Percentiles rank a stretch among this genome's conserved stretches.
Evolutionary conservation across 2,888 invertebrate genomes (phyloP).

Genomic region (Mythimna loreyi): DNA sequence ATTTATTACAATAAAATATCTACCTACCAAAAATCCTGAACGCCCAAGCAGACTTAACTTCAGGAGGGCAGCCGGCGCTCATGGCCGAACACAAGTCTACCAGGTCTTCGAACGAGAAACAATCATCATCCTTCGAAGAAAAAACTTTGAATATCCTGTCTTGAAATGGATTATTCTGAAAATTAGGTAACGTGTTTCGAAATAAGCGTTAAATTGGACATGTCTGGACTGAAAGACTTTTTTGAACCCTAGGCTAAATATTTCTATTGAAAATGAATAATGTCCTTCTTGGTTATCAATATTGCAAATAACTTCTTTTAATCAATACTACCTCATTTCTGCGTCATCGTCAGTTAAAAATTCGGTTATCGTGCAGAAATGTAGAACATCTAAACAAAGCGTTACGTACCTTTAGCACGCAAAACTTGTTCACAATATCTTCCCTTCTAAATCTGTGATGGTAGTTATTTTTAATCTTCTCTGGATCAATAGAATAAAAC

Average conservation of each 20-base stretch:
- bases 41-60: slow-evolving; percentile 94
- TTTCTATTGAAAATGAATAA: background rate
- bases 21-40: slow-evolving; percentile 93
- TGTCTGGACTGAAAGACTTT: background rate
- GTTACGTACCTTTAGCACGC: slow-evolving; percentile 93
- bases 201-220: background rate
- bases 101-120: slow-evolving; percentile 94
- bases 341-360: no score
- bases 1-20: slow-evolving; percentile 27
- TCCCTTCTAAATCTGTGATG: slow-evolving; percentile 88
- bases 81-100: slow-evolving; percentile 95
- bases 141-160: slow-evolving; percentile 94
- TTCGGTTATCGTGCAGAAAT: slow-evolving; percentile 1
- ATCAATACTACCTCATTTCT: background rate
- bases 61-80: slow-evolving; percentile 93
- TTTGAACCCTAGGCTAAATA: background rate
- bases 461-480: slow-evolving; percentile 82
- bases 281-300: background rate
- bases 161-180: slow-evolving; percentile 94
- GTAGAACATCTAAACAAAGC: background rate
- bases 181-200: slow-evolving; percentile 50
- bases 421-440: slow-evolving; percentile 91
- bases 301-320: background rate
- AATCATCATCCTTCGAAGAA: slow-evolving; percentile 92
- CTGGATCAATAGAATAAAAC: slow-evolving; percentile 88